Evolutionary conservation across 2,113 vertebrate genomes (phyloP).

Genomic region (Dasyornis broadbenti): DNA sequence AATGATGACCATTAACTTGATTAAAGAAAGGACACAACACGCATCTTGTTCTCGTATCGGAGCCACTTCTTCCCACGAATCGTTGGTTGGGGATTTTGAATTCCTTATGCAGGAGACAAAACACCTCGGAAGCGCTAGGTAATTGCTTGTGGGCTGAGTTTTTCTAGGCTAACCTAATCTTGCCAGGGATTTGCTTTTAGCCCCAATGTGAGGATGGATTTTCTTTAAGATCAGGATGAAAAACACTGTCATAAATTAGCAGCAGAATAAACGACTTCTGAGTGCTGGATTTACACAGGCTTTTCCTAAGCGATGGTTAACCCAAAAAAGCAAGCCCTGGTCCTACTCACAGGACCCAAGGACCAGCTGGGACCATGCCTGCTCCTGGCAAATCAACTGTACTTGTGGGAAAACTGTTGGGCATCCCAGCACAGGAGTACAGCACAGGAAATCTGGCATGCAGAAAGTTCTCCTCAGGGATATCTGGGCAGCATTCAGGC

Average conservation of each 20-base stretch:
- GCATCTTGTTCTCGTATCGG: background rate
- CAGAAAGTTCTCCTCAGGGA: background rate
- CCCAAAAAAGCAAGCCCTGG: fast-evolving
- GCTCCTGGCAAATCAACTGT: background rate
- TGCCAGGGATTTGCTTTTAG: slow-evolving; percentile 20
- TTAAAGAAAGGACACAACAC: slow-evolving; percentile 48
- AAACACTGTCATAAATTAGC: background rate
- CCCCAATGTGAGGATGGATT: background rate
- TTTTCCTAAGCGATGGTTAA: background rate
- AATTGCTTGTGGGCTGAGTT: slow-evolving; percentile 20
- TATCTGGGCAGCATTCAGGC: background rate
- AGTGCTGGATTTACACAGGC: background rate
- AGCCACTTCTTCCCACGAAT: background rate
- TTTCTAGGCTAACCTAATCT: slow-evolving; percentile 48
- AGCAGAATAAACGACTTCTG: background rate
- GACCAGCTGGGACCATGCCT: fast-evolving
- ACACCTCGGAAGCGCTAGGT: background rate
- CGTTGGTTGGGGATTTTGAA: slow-evolving; percentile 9
- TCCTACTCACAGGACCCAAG: fast-evolving
- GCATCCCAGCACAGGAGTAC: background rate
- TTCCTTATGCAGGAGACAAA: slow-evolving; percentile 25
- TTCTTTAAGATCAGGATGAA: background rate
- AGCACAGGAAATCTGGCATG: fast-evolving
- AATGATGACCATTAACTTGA: slow-evolving; percentile 58
- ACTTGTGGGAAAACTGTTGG: fast-evolving